Evolutionary conservation across 2,113 vertebrate species (phyloP), one percentile per base, ranked within the genome.

Genomic region (Rhipidura dahli): DNA sequence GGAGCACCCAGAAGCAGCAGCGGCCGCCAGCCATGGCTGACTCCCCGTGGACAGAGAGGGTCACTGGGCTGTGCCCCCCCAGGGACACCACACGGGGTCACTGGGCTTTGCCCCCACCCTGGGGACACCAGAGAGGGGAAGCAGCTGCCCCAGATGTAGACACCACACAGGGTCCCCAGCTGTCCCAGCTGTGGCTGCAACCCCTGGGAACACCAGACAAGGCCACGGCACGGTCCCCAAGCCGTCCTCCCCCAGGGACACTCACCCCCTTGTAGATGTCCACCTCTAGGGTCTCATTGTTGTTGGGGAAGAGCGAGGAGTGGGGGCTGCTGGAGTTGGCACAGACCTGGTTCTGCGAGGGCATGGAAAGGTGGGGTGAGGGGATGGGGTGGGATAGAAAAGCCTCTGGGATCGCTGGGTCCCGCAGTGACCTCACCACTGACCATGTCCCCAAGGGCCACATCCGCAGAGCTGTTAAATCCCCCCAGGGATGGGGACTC

Each of bases 231-330:
- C 26, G 2, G 45, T 27, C 33, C 45, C 53, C 45, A 37, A 7
- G 54, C 83, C 15, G 12, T 27, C 21, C 22, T 2, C n/a, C 33
- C 12, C 28, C 30, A 17, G 54, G 9, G 40, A 26, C 11, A 91
- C 97, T 81, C 97, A 99, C 99, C 98, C 99, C 99, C 97, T 99
- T 99, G 97, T 99, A 99, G 98, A 99, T 99, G 89, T 99, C 99
- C 92, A 99, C 99, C 60, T 99, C 94, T 78, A 99, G 97, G 0
- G 98, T 98, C 2, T 83, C 1, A 11, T 98, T 99, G 97, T 99
- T 97, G 11, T 78, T 49, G n/a, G 98, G 98, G 97, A 99, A 99
- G 44, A 99, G 97, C 3, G 94, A 39, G 28, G 96, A 31, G 80
- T 99, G 97, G 5, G 98, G 97, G 95, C 96, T 98, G 96, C 98